Evolutionary conservation across 2,888 invertebrate genomes (phyloP).

Genomic region (Melangyna quadrimaculata): DNA sequence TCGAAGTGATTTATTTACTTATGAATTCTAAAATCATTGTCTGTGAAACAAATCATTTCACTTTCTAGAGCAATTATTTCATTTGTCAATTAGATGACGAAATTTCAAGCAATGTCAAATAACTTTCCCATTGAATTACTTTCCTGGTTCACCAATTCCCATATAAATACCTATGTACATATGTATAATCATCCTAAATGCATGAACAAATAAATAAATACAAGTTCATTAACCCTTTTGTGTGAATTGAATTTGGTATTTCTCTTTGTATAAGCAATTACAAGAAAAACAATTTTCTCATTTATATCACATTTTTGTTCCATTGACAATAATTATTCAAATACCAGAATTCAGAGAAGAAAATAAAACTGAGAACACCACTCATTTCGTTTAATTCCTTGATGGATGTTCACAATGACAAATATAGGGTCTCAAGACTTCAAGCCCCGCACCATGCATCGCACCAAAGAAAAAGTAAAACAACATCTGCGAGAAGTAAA

Average conservation of each 20-base stretch:
- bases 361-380: conserved; percentile 25
- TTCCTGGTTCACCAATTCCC: neutral
- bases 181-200: neutral
- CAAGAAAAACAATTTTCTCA: conserved; percentile 39
- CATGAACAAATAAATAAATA: neutral
- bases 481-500: neutral
- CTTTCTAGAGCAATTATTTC: too few relatives aligned
- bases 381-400: conserved; percentile 20
- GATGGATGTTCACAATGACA: conserved; percentile 18
- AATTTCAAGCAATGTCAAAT: too few relatives aligned
- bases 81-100: too few relatives aligned
- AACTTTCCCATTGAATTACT: too few relatives aligned
- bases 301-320: neutral
- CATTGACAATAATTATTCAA: conserved; percentile 8
- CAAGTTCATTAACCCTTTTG: neutral
- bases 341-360: neutral
- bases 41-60: too few relatives aligned
- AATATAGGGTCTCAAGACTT: conserved; percentile 11
- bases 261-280: neutral
- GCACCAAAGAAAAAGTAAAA: neutral
- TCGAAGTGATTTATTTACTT: too few relatives aligned
- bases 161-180: too few relatives aligned
- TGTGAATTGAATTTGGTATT: neutral
- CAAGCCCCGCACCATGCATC: neutral
- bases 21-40: too few relatives aligned